These are phyloP conservation scores for Chelonus formosanus DNA, from an alignment of 2,888 invertebrate species.

Conservation along the genomic window DNA sequence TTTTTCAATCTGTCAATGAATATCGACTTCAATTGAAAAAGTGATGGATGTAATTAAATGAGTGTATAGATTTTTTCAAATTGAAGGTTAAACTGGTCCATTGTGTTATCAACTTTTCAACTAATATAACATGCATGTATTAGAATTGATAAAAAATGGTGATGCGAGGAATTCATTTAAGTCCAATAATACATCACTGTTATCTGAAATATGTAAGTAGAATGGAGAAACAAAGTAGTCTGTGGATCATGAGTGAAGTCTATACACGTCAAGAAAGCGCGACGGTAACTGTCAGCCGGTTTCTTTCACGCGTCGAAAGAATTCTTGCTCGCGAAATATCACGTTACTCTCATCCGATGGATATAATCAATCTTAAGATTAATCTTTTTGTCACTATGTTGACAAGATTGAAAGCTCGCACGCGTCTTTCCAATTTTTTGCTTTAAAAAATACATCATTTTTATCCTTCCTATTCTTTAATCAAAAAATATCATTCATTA, in stretches of 20 bases:
- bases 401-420: conserved; percentile 22
- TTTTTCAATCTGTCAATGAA: no score
- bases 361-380: conserved; percentile 32
- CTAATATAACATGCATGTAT: background rate
- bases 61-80: no score
- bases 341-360: conserved; percentile 38
- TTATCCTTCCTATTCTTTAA: conserved; percentile 7
- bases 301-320: conserved; percentile 29
- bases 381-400: conserved; percentile 16
- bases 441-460: background rate
- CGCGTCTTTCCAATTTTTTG: conserved; percentile 28
- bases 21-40: no score
- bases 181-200: conserved; percentile 19
- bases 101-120: no score
- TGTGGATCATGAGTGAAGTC: conserved; percentile 30
- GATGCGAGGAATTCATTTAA: conserved; percentile 20
- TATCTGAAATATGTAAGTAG: conserved; percentile 22
- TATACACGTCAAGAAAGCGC: conserved; percentile 43
- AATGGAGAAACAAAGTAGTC: conserved; percentile 34
- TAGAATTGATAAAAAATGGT: conserved; percentile 1
- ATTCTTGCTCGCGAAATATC: conserved; percentile 40
- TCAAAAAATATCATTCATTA: conserved; percentile 2
- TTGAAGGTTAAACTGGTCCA: no score
- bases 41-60: no score
- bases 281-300: conserved; percentile 35